Percentiles rank a stretch among this genome's conserved stretches.
Conservation (phyloP, 2,888 invertebrate species). For the Galeruca laticollis region DNA sequence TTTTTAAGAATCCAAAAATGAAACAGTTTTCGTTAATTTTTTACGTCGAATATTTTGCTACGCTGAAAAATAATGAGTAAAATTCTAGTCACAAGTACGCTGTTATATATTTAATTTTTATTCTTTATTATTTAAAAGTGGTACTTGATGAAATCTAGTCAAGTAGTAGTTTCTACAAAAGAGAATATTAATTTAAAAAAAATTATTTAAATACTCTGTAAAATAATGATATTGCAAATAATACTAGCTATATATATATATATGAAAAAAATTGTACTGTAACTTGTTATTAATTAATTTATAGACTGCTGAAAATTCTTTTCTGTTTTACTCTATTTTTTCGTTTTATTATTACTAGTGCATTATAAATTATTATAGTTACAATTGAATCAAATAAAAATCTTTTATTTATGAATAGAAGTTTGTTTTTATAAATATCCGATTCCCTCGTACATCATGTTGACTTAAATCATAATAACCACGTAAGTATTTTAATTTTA, state of each 20-base stretch:
- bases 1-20: conserved; percentile 4
- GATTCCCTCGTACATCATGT: no score
- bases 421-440: conserved; percentile 17
- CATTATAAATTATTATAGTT: conserved; percentile 63
- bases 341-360: conserved; percentile 54
- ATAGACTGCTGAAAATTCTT: conserved; percentile 60
- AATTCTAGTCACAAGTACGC: conserved; percentile 54
- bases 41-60: conserved; percentile 42
- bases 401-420: conserved; percentile 39
- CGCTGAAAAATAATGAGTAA: conserved; percentile 43
- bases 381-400: conserved; percentile 54
- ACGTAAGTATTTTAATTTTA: no score
- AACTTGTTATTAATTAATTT: conserved; percentile 57
- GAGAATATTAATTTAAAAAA: conserved; percentile 38
- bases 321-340: conserved; percentile 48
- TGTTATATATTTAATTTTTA: conserved; percentile 48
- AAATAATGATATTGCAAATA: conserved; percentile 49
- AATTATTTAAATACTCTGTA: conserved; percentile 51
- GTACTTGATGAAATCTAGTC: conserved; percentile 58
- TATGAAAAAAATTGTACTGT: conserved; percentile 50
- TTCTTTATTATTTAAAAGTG: conserved; percentile 38
- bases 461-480: no score
- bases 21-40: conserved; percentile 38
- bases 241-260: conserved; percentile 45
- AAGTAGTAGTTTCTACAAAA: conserved; percentile 51